Conservation (phyloP, 2,888 invertebrate species). For the Eupithecia subfuscata region DNA sequence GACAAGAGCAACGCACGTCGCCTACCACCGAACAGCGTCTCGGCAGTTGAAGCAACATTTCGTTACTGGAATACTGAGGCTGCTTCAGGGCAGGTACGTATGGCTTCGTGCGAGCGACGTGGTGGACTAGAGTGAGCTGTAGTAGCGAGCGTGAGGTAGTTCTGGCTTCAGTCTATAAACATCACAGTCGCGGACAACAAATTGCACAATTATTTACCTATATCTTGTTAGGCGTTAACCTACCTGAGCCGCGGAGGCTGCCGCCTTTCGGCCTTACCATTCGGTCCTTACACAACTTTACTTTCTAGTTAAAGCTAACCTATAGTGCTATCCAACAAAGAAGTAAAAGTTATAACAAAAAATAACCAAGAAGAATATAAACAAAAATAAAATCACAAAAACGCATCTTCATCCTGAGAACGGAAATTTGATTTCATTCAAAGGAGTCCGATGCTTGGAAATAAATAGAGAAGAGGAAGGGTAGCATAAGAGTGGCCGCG, state of each 20-base stretch:
- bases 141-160: constrained; percentile 82
- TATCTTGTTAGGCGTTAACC: constrained; percentile 71
- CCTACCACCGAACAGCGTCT: constrained; percentile 28
- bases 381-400: constrained; percentile 81
- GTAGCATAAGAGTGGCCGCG: constrained; percentile 81
- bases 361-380: constrained; percentile 74
- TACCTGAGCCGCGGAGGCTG: constrained; percentile 59
- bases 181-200: constrained; percentile 87
- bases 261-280: constrained; percentile 67
- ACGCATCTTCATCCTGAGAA: constrained; percentile 65
- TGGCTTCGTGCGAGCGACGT: constrained; percentile 70
- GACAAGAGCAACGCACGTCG: constrained; percentile 65
- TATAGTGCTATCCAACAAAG: constrained; percentile 77
- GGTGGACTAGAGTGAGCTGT: constrained; percentile 79
- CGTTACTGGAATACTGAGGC: background rate
- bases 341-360: constrained; percentile 79
- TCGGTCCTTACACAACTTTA: constrained; percentile 70
- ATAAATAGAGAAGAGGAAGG: constrained; percentile 81
- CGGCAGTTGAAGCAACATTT: background rate
- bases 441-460: constrained; percentile 66
- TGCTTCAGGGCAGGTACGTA: constrained; percentile 32
- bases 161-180: constrained; percentile 86
- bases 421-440: constrained; percentile 82
- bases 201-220: constrained; percentile 72
- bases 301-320: constrained; percentile 79